Conservation (phyloP, 2,797 vertebrate genomes). For the Danio tinwini region DNA sequence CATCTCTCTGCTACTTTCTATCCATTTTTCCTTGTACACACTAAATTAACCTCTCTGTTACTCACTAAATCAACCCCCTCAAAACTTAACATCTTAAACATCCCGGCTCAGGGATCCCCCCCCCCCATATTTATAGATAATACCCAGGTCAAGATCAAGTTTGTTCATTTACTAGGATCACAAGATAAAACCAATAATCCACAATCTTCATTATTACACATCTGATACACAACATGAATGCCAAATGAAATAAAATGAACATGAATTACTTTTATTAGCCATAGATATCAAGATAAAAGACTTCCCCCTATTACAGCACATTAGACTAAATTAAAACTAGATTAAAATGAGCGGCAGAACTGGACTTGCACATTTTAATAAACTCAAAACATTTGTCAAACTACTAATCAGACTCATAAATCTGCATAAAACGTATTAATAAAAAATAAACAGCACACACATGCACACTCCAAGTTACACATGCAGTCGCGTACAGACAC, state of each 20-base stretch:
- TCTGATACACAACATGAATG: neutral
- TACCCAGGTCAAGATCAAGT: constrained; percentile 19
- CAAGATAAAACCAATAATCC: neutral
- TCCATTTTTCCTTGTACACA: neutral
- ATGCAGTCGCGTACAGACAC: constrained; percentile 45
- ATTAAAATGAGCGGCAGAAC: constrained; percentile 10
- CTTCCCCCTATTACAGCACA: neutral
- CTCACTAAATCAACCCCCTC: neutral
- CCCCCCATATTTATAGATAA: constrained; percentile 25
- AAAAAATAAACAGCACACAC: constrained; percentile 14
- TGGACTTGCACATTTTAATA: neutral
- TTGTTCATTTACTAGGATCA: constrained; percentile 3
- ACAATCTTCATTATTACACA: neutral
- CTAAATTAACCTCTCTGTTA: neutral
- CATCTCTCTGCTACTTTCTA: constrained; percentile 6
- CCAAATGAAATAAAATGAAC: neutral
- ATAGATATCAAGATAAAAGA: constrained; percentile 4
- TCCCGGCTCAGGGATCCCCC: neutral
- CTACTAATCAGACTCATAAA: constrained; percentile 14
- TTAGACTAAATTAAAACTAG: neutral
- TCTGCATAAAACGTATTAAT: constrained; percentile 18
- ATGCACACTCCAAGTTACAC: neutral
- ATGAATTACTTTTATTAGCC: constrained; percentile 4
- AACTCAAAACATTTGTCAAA: neutral
- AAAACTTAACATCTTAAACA: neutral